Evolutionary conservation across 2,888 invertebrate species (phyloP).

Genomic region (Andrena fulva): DNA sequence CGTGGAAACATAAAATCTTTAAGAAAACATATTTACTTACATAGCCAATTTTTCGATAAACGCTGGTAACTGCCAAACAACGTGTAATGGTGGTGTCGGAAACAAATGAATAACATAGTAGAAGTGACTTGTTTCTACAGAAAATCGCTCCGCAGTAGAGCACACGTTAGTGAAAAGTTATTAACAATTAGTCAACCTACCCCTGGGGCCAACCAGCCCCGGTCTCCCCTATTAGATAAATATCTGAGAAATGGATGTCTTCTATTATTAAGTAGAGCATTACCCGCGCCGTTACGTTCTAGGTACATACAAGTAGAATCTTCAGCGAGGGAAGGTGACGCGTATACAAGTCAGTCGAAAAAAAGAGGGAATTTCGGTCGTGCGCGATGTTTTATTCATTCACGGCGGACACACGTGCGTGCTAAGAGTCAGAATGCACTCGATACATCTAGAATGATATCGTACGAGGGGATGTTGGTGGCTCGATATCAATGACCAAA

Average conservation of each 20-base stretch:
- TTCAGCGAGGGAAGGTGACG: neutral
- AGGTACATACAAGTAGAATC: neutral
- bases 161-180: too few species aligned
- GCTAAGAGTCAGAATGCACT: neutral
- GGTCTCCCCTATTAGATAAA: neutral
- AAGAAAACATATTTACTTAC: too few species aligned
- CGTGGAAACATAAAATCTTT: too few species aligned
- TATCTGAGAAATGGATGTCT: neutral
- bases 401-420: conserved; percentile 27
- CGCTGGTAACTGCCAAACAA: too few species aligned
- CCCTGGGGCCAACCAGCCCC: too few species aligned
- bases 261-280: neutral
- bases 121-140: too few species aligned
- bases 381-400: conserved; percentile 35
- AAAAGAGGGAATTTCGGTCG: conserved; percentile 1
- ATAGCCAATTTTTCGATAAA: too few species aligned
- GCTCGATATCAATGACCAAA: conserved; percentile 34
- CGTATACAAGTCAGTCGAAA: neutral
- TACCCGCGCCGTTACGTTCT: neutral
- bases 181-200: too few species aligned
- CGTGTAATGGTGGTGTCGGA: too few species aligned
- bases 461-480: conserved; percentile 32
- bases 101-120: too few species aligned
- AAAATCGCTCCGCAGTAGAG: too few species aligned
- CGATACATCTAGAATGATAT: conserved; percentile 19